A percentile compares a stretch with the other conserved stretches of the same genome.
Conservation (phyloP, 2,888 invertebrate species). For the Eledona agricola region DNA sequence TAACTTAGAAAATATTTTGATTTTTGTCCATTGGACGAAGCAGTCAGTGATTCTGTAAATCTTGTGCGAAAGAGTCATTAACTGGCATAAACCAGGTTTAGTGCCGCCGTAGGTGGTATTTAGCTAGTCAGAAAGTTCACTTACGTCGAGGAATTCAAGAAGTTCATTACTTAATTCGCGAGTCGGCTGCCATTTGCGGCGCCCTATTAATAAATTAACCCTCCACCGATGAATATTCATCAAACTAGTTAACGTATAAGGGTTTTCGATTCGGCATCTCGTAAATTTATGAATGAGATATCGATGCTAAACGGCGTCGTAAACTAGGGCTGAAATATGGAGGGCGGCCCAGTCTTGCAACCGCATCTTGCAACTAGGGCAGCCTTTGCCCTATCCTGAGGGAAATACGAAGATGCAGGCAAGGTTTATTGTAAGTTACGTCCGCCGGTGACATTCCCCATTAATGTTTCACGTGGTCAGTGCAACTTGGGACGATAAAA, state of each 20-base stretch:
- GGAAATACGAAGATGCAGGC: no score
- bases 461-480: no score
- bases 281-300: constrained; percentile 33
- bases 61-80: constrained; percentile 26
- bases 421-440: no score
- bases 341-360: no score
- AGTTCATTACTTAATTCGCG: constrained; percentile 39
- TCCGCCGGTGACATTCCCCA: no score
- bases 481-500: no score
- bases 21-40: constrained; percentile 25
- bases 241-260: constrained; percentile 36
- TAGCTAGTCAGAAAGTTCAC: constrained; percentile 38
- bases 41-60: no score
- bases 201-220: constrained; percentile 41
- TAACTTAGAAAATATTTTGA: constrained; percentile 31
- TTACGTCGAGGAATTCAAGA: constrained; percentile 36
- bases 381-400: no score
- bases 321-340: no score
- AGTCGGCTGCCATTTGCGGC: constrained; percentile 38
- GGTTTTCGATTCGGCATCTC: constrained; percentile 29
- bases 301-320: constrained; percentile 30
- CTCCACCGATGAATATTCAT: constrained; percentile 36
- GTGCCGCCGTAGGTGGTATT: constrained; percentile 34
- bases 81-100: constrained; percentile 33
- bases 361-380: no score